These are phyloP conservation scores for Cotesia typhae DNA, from an alignment of 1,140 invertebrate species.

Conservation along the genomic window DNA sequence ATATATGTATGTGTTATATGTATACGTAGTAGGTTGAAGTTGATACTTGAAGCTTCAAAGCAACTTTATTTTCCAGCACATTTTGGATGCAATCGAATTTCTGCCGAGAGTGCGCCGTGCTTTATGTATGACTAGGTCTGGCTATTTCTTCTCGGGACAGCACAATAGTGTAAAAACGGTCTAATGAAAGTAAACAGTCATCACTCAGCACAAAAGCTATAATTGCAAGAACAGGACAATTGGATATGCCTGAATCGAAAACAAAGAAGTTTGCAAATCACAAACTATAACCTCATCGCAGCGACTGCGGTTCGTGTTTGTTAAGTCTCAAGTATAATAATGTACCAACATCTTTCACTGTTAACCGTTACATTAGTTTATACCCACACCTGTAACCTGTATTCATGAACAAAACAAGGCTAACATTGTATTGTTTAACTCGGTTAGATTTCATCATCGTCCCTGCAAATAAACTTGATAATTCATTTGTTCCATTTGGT, in stretches of 20 bases:
- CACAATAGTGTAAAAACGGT: no score
- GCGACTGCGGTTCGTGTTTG: background rate
- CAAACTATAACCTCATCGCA: background rate
- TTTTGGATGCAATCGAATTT: slow-evolving; percentile 4
- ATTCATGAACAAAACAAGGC: slow-evolving; percentile 1
- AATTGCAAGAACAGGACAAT: background rate
- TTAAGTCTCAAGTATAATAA: no score
- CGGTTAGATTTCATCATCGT: slow-evolving; percentile 7
- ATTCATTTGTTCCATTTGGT: slow-evolving; percentile 6
- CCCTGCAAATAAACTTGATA: slow-evolving; percentile 3
- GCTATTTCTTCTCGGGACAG: no score
- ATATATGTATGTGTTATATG: slow-evolving; percentile 2
- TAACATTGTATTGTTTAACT: background rate
- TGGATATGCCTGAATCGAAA: background rate
- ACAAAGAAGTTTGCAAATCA: slow-evolving; percentile 16
- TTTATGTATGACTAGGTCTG: no score
- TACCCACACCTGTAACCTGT: background rate
- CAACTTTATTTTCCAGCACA: background rate
- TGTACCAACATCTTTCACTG: slow-evolving; percentile 7
- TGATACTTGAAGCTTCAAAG: background rate
- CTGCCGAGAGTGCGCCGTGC: background rate
- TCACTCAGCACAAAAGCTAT: background rate
- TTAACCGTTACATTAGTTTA: background rate
- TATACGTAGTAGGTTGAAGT: background rate
- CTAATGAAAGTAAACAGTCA: background rate